Evolutionary conservation across 1,140 invertebrate species (phyloP).

Genomic region (Cepaea nemoralis): DNA sequence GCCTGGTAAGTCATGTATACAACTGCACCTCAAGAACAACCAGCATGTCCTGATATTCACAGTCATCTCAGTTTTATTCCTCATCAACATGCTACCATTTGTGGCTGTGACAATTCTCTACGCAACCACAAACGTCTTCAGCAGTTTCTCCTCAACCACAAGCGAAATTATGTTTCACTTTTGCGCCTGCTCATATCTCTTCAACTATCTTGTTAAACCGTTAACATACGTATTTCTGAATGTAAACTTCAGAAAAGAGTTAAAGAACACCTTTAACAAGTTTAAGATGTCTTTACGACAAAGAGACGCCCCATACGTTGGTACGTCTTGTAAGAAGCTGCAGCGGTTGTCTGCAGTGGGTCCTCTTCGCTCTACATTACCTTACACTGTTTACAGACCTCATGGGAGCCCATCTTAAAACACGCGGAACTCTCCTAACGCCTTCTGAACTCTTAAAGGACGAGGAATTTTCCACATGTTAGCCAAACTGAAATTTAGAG

Average conservation of each 20-base stretch:
- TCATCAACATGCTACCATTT: slow-evolving; percentile 14
- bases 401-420: too few relatives aligned
- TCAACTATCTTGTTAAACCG: slow-evolving; percentile 23
- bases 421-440: too few relatives aligned
- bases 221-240: slow-evolving; percentile 17
- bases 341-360: too few relatives aligned
- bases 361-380: too few relatives aligned
- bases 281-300: too few relatives aligned
- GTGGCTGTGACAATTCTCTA: slow-evolving; percentile 9
- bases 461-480: too few relatives aligned
- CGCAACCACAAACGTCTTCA: background rate
- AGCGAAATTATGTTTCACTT: slow-evolving; percentile 16
- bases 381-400: too few relatives aligned
- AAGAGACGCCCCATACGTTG: too few relatives aligned
- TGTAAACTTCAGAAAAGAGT: slow-evolving; percentile 23
- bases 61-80: slow-evolving; percentile 13
- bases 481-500: too few relatives aligned
- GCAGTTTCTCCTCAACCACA: background rate
- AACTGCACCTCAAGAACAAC: background rate
- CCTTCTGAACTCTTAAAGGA: too few relatives aligned
- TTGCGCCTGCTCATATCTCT: slow-evolving; percentile 3
- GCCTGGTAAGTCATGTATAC: background rate
- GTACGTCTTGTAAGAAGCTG: too few relatives aligned
- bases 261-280: background rate
- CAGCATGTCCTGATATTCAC: slow-evolving; percentile 1